phyloP scores from a whole-genome alignment of 2,797 vertebrate genomes.

The Darevskia mixta region DNA sequence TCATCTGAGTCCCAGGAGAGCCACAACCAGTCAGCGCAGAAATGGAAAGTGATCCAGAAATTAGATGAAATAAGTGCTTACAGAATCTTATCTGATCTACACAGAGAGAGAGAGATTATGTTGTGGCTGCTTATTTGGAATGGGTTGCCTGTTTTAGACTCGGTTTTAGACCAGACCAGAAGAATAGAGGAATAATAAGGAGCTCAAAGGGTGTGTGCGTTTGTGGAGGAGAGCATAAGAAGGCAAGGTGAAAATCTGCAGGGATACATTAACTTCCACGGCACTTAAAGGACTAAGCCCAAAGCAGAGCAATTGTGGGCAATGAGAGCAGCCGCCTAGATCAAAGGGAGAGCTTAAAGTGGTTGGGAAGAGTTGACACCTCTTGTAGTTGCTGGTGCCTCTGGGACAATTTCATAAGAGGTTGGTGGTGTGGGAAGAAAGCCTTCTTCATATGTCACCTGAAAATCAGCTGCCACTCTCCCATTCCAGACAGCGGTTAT shows the following conservation, averaged over 20 bases:
- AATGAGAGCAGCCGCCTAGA: too few relatives aligned
- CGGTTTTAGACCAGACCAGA: too few relatives aligned
- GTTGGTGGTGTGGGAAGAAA: background rate
- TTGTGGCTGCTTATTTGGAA: too few relatives aligned
- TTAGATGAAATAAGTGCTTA: too few relatives aligned
- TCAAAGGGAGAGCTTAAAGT: background rate
- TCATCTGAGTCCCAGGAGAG: too few relatives aligned
- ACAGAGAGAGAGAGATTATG: too few relatives aligned
- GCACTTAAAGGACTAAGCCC: background rate
- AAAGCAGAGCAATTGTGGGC: background rate
- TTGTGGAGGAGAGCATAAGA: background rate
- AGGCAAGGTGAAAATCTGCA: background rate
- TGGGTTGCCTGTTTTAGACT: too few relatives aligned
- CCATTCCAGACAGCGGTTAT: background rate
- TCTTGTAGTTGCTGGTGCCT: background rate
- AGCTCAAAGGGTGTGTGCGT: too few relatives aligned
- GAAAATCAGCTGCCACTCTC: background rate
- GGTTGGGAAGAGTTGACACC: background rate
- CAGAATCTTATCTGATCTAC: too few relatives aligned
- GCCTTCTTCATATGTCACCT: too few relatives aligned
- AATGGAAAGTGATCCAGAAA: too few relatives aligned
- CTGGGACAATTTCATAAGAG: background rate
- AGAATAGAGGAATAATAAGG: background rate
- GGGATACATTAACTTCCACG: background rate
- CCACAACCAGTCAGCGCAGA: too few relatives aligned